These are phyloP conservation scores for Neodiprion virginianus DNA, from an alignment of 1,140 invertebrate genomes.

Conservation along the genomic window DNA sequence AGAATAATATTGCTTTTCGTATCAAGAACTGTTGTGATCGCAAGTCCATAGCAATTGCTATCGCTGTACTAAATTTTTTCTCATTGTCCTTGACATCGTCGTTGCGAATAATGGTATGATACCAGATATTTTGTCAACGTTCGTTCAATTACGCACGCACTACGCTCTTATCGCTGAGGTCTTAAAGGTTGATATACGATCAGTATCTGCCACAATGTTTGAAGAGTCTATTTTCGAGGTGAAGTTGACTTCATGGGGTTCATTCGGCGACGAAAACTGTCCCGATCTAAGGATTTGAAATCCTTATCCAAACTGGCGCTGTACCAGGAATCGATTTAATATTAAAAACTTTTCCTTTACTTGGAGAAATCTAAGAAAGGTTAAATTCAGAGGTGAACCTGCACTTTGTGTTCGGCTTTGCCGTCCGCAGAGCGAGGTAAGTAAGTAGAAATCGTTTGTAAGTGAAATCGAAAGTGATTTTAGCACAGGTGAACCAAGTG, in stretches of 20 bases:
- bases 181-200: neutral
- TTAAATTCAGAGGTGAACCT: neutral
- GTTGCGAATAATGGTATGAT: neutral
- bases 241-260: neutral
- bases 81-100: too few species aligned
- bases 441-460: slow-evolving; percentile 2
- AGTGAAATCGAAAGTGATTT: slow-evolving; percentile 11
- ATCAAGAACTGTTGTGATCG: too few species aligned
- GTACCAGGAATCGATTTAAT: too few species aligned
- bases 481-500: neutral
- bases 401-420: neutral
- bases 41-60: too few species aligned
- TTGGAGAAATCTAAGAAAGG: neutral
- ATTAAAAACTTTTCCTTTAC: too few species aligned
- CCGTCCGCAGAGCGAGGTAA: too few species aligned
- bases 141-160: neutral
- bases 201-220: neutral
- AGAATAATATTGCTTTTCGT: too few species aligned
- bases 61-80: too few species aligned
- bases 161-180: neutral
- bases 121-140: neutral
- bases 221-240: neutral
- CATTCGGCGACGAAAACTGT: neutral
- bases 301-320: too few species aligned
- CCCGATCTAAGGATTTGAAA: neutral